phyloP scores from a whole-genome alignment of 2,113 vertebrate species.

The Nesoenas mayeri region DNA sequence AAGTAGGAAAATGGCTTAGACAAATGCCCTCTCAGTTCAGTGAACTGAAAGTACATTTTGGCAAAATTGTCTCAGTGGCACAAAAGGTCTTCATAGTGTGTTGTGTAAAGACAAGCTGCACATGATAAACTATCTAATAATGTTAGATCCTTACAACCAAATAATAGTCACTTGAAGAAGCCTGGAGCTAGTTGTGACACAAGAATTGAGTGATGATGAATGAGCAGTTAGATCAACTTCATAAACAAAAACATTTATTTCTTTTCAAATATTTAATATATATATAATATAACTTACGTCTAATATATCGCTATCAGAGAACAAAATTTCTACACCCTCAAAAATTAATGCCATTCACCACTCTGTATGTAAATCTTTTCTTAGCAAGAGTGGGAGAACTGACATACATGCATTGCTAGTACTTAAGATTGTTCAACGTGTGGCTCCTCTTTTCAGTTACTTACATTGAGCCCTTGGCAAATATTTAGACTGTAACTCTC shows the following conservation, averaged over 20 bases:
- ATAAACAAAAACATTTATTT: background rate
- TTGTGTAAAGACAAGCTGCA: slow-evolving; percentile 13
- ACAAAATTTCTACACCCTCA: background rate
- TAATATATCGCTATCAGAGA: background rate
- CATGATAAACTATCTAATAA: background rate
- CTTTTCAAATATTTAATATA: background rate
- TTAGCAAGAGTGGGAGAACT: background rate
- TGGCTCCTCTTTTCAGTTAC: background rate
- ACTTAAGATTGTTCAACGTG: background rate
- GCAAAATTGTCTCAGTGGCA: background rate
- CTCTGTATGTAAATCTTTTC: background rate
- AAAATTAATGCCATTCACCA: background rate
- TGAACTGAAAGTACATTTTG: slow-evolving; percentile 41
- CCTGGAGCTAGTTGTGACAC: slow-evolving; percentile 32
- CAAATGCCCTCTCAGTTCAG: slow-evolving; percentile 43
- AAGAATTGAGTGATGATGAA: background rate
- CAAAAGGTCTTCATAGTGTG: background rate
- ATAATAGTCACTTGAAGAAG: slow-evolving; percentile 25
- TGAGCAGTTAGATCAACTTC: background rate
- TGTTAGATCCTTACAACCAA: slow-evolving; percentile 32
- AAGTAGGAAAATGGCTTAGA: slow-evolving; percentile 8
- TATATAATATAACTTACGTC: background rate
- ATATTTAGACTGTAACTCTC: background rate
- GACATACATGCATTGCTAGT: background rate
- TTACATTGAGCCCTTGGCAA: background rate